These are phyloP conservation scores for Yasuhikotakia modesta DNA, from an alignment of 2,797 vertebrate genomes.

Conservation along the genomic window DNA sequence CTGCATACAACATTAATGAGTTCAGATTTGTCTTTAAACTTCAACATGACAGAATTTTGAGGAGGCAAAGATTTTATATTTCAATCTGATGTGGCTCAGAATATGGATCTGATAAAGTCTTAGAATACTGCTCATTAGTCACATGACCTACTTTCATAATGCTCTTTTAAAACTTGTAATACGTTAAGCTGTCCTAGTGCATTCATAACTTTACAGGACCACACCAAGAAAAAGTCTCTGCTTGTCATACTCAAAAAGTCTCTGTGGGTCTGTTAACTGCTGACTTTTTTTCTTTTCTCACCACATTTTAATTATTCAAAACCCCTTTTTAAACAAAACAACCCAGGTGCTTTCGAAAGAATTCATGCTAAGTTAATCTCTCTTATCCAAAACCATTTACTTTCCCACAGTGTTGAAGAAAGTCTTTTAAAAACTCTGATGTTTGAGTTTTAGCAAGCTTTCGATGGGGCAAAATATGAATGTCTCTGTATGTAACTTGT, in stretches of 20 bases:
- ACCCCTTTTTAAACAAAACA: not conserved
- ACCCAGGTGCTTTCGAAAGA: constrained; percentile 9
- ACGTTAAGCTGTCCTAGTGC: too few relatives aligned
- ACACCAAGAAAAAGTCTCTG: not conserved
- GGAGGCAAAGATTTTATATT: too few relatives aligned
- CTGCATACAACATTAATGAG: not conserved
- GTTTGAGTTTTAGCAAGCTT: constrained; percentile 5
- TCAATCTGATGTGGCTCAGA: too few relatives aligned
- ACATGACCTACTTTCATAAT: too few relatives aligned
- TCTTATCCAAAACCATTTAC: constrained; percentile 22
- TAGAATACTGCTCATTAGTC: too few relatives aligned
- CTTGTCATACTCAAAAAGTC: not conserved
- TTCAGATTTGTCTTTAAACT: not conserved
- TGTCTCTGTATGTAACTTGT: constrained; percentile 27
- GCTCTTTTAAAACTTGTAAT: too few relatives aligned
- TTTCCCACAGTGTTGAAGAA: constrained; percentile 16
- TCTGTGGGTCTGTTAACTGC: not conserved
- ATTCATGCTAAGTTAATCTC: constrained; percentile 27
- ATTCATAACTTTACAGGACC: not conserved
- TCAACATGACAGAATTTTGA: too few relatives aligned
- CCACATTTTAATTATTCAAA: constrained; percentile 17
- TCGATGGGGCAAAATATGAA: constrained; percentile 29
- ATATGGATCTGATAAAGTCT: too few relatives aligned
- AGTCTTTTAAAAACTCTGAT: constrained; percentile 20
- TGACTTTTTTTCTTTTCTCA: not conserved